These are phyloP conservation scores for Eupristina koningsbergeri DNA, from an alignment of 1,140 invertebrate genomes.

Conservation along the genomic window DNA sequence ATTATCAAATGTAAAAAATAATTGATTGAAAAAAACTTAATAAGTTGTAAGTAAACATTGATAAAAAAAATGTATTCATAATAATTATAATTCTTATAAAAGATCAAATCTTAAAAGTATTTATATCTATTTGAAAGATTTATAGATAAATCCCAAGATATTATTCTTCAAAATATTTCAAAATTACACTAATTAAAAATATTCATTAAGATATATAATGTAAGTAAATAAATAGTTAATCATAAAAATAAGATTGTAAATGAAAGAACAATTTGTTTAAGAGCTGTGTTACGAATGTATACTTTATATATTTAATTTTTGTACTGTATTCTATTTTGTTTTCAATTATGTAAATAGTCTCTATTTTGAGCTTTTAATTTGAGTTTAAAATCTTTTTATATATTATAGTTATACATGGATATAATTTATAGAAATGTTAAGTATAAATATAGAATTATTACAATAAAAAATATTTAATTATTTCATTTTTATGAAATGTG, in stretches of 20 bases:
- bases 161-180: not conserved
- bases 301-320: slow-evolving; percentile 3
- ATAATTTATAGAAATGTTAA: not conserved
- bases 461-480: slow-evolving; percentile 2
- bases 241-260: slow-evolving; percentile 5
- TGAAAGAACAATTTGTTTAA: not conserved
- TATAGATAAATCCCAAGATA: not conserved
- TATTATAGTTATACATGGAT: slow-evolving; percentile 21
- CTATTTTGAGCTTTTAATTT: not conserved
- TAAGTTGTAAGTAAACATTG: not conserved
- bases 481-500: not conserved
- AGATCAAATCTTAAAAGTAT: not conserved
- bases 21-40: not conserved
- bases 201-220: not conserved
- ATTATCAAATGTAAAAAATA: not conserved
- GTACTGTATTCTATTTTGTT: not conserved
- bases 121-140: not conserved
- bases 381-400: slow-evolving; percentile 12
- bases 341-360: not conserved
- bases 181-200: not conserved
- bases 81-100: not conserved
- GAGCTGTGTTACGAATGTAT: not conserved
- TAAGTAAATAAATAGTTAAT: not conserved
- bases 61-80: not conserved
- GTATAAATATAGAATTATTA: not conserved